Base-by-base conservation (phyloP, 1,140 invertebrate species). In the Marisa cornuarietis region DNA sequence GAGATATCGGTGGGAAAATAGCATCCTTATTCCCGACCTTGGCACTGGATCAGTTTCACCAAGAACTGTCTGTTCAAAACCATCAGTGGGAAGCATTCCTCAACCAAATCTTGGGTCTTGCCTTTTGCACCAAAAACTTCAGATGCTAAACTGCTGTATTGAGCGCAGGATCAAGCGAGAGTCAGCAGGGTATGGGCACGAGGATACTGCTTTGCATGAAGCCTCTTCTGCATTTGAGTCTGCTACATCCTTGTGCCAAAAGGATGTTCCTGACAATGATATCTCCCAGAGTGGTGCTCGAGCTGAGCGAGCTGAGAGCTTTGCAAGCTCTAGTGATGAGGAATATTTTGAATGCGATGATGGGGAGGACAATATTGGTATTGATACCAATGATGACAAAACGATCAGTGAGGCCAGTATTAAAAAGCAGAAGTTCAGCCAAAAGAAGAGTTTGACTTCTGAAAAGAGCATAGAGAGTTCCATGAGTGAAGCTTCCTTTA, bases 71-170 rank as follows among this genome's bases (percentile, higher is more conserved):
- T 79, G 62, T 82, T 81, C 63, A 93, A 58, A 58, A 18, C 16
- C 54, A 58, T 58, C 11, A 14, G 16, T 58, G 1, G 93, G 69
- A 91, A 97, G 96, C 86, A 91, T 97, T 79, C 92, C 65, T 3
- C 26, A 62, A 18, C 97, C 97, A 1, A 89, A 98, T 90, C 93
- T 95, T 58, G 94, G 95, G 76, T 95, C 95, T 13, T 97, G 96
- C 90, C 92, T 99, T n/a, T 91, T 99, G 0, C 95, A 99, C 92
- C 97, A 99, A 91, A 99, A 99, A 79, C 88, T 88, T 63, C 94
- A 99, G 93, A 96, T 99, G 94, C 91, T 99, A 14, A 99, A 99
- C 89, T 97, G 96, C 89, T 99, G 98, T 90, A 97, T 99, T 82
- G 94, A 95, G 78, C 93, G 95, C 79, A 94, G 93, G 83, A 93